Base-by-base conservation (phyloP, 1,140 invertebrate genomes). In the Procambarus clarkii region DNA sequence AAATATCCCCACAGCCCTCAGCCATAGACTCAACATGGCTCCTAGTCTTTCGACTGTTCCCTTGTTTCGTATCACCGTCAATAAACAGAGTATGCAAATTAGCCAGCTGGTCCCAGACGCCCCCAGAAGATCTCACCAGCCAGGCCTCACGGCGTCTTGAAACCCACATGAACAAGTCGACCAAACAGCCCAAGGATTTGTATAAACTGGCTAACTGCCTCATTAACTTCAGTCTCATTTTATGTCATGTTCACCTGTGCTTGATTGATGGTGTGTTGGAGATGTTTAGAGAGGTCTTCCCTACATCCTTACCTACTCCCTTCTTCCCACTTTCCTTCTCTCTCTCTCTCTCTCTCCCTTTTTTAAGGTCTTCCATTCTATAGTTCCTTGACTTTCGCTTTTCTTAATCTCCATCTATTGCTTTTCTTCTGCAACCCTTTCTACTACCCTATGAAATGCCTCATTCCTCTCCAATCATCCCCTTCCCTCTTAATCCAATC, bases 171-270 rank as follows among this genome's bases (percentile, higher is more conserved):
- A n/a, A 83, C 81, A 45, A 34, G 34, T 34, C 69, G 81, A 83
- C 69, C 13, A 45, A 69, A 60, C 21, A n/a, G 8, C 58, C n/a
- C 24, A 46, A 21, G 60, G 24, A 83, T 11, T 13, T 24, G 34
- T 69, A 45, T 69, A 69, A 83, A 18, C 54, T 48, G 13, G 58
- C 81, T 18, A 69, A 64, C 81, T 45, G n/a, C 81, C 81, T 83
- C 81, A 83, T 83, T 24, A 69, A 34, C 58, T 69, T 44, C 58
- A 71, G 69, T 71, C 69, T 71, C n/a, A 7, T 24, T 71, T 24
- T 34, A 71, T 8, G 69, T 34, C n/a, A 71, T 71, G 24, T 71
- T 24, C 21, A 34, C 2, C 24, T 24, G n/a, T 71, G 69, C 21
- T 34, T 71, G 69, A 34, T 34, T 34, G 60, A 44, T 34, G 81